Evolutionary conservation across 92 coral and sea anemone genomes (phyloP).

Genomic region (Porites cylindrica): DNA sequence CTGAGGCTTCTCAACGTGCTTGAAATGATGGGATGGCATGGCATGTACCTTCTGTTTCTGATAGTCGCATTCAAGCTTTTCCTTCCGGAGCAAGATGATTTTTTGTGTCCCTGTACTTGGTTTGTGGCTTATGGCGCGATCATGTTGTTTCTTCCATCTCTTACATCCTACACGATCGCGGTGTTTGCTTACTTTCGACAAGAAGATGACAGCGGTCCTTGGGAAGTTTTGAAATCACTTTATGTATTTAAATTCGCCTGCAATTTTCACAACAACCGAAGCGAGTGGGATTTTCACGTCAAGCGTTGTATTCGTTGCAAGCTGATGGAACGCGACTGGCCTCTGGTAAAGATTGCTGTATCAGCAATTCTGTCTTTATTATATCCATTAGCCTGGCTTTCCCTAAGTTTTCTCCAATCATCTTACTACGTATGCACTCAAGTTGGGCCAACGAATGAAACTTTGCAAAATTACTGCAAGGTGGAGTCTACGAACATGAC

Average conservation of each 20-base stretch:
- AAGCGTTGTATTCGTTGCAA: conserved; percentile 26
- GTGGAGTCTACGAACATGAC: background rate
- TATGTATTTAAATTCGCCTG: conserved; percentile 36
- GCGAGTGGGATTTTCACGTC: conserved; percentile 13
- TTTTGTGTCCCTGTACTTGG: conserved; percentile 58
- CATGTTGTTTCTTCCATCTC: conserved; percentile 57
- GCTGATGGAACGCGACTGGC: conserved; percentile 29
- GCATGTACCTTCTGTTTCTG: conserved; percentile 43
- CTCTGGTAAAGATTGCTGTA: conserved; percentile 28
- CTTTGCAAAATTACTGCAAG: conserved; percentile 1
- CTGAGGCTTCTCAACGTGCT: conserved; percentile 26
- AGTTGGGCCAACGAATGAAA: conserved; percentile 1
- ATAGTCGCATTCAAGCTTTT: conserved; percentile 49
- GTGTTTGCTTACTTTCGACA: conserved; percentile 54
- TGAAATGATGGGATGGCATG: conserved; percentile 68
- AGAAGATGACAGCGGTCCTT: conserved; percentile 48
- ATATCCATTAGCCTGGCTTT: conserved; percentile 35
- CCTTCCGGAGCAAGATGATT: background rate
- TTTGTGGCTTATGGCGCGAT: conserved; percentile 41
- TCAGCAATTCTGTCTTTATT: conserved; percentile 30
- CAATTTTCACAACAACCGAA: background rate
- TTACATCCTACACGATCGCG: conserved; percentile 37
- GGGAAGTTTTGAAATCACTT: conserved; percentile 46
- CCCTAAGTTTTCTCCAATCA: conserved; percentile 41
- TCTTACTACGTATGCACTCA: conserved; percentile 19